Percentiles rank a stretch among this genome's conserved stretches.
Evolutionary conservation across 2,797 vertebrate genomes (phyloP).

Genomic region (Neosilurus hyrtlii): DNA sequence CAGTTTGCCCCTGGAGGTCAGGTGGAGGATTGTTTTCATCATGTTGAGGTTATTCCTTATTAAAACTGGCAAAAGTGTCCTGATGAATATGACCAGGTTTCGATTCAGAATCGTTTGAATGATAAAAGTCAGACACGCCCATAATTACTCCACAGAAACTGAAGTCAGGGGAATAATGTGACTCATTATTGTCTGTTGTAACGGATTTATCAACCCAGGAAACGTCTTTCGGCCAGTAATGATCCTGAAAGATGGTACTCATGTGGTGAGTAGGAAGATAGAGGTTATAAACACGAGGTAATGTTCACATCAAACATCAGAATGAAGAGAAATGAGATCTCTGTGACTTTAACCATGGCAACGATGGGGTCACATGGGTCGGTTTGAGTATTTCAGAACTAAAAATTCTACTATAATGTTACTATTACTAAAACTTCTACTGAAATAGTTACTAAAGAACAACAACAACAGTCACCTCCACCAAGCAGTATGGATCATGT

Average conservation of each 20-base stretch:
- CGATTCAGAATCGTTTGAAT: neutral
- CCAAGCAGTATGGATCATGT: too few relatives aligned
- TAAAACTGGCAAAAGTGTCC: neutral
- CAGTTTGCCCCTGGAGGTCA: neutral
- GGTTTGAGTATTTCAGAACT: neutral
- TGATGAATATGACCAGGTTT: neutral
- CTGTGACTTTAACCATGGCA: too few relatives aligned
- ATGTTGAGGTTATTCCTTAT: neutral
- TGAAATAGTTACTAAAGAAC: too few relatives aligned
- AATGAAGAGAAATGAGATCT: neutral
- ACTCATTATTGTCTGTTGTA: conserved; percentile 7
- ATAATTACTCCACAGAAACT: conserved; percentile 26
- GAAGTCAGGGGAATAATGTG: conserved; percentile 5
- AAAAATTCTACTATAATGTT: too few relatives aligned
- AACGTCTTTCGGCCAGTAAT: neutral
- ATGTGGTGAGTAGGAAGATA: neutral
- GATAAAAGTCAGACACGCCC: conserved; percentile 23
- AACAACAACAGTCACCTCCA: too few relatives aligned
- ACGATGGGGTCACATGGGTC: neutral
- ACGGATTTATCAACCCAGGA: neutral
- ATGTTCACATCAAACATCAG: neutral
- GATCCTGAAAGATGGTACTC: neutral
- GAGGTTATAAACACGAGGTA: neutral
- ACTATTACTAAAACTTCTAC: too few relatives aligned
- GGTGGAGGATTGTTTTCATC: neutral